Evolutionary conservation across 37 sponge, comb jelly and placozoan genomes (phyloP), one percentile per base, ranked within the genome.

Genomic region (Agelas oroides): DNA sequence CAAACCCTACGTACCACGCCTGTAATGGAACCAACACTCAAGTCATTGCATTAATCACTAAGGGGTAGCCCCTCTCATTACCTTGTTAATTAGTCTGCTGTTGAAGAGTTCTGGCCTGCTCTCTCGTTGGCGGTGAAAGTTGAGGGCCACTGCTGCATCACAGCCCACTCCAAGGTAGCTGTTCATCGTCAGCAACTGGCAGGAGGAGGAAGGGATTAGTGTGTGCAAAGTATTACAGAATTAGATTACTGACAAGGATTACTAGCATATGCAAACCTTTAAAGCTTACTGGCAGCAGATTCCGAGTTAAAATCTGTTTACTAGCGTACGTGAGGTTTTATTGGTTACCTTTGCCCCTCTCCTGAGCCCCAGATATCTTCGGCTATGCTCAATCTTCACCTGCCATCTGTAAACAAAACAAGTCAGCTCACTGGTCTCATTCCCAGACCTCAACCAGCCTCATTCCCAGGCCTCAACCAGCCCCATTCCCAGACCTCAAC

Each of bases 1-100:
- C 97, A 75, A 85, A 94, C 18, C 90, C 93, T 23, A 94, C 36
- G 64, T 94, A 97, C 94, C 94, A 93, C 0, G 93, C 97, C 97
- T 96, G 72, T 13, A 76, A 71, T 20, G 12, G 24, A 73, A 17
- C 30, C 32, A 73, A 25, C n/a, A 1, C n/a, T 12, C 75, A 63
- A 6, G 28, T 28, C 1, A 34, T 21, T 5, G 17, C 6, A 32
- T 24, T 56, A n/a, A 25, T 41, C 35, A 34, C 34, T 27, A 32
- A 5, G 5, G 20, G 20, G 19, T 31, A 68, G 46, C 59, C 53
- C 59, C 14, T 54, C 25, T 30, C 21, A 56, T 53, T 63, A 97
- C 97, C 87, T 97, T 97, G 59, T 97, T 97, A 34, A 97, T 84
- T 28, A 94, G 28, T 40, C 97, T 69, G 57, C 87, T 91, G 27